A percentile compares a stretch with the other conserved stretches of the same genome.
These are phyloP conservation scores for Heterotis niloticus DNA, from an alignment of 2,113 vertebrate genomes.

Conservation along the genomic window DNA sequence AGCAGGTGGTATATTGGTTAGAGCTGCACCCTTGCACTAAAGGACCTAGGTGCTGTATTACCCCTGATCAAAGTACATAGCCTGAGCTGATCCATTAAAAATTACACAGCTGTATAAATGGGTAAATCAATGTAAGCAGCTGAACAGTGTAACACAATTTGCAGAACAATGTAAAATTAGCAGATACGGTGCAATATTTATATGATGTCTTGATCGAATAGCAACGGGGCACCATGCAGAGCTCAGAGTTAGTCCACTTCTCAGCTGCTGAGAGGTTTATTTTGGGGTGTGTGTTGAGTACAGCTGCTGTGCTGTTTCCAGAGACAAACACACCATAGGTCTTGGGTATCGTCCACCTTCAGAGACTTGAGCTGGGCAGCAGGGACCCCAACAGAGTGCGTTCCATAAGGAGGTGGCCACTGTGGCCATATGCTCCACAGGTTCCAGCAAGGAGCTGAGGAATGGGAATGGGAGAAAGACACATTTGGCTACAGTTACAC, in stretches of 20 bases:
- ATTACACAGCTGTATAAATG: not conserved
- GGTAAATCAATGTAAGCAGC: not conserved
- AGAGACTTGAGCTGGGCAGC: not conserved
- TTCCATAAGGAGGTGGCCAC: not conserved
- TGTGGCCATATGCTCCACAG: not conserved
- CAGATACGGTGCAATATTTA: too few species aligned
- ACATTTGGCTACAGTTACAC: slow-evolving; percentile 17
- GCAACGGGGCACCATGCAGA: not conserved
- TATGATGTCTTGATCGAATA: not conserved
- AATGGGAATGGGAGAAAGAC: slow-evolving; percentile 14
- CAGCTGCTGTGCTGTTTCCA: not conserved
- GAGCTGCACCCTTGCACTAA: not conserved
- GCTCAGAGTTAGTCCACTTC: not conserved
- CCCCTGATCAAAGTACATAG: too few species aligned
- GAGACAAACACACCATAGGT: not conserved
- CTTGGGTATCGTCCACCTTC: not conserved
- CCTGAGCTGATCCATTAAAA: too few species aligned
- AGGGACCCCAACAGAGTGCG: not conserved
- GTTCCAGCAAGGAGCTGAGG: not conserved
- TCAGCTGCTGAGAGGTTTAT: not conserved
- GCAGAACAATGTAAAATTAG: not conserved
- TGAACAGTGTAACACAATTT: not conserved
- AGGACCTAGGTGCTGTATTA: not conserved
- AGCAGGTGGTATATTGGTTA: too few species aligned
- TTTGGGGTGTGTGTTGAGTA: not conserved